Evolutionary conservation across 1,140 invertebrate species (phyloP), one percentile per base, ranked within the genome.

Genomic region (Dreissena rostriformis): DNA sequence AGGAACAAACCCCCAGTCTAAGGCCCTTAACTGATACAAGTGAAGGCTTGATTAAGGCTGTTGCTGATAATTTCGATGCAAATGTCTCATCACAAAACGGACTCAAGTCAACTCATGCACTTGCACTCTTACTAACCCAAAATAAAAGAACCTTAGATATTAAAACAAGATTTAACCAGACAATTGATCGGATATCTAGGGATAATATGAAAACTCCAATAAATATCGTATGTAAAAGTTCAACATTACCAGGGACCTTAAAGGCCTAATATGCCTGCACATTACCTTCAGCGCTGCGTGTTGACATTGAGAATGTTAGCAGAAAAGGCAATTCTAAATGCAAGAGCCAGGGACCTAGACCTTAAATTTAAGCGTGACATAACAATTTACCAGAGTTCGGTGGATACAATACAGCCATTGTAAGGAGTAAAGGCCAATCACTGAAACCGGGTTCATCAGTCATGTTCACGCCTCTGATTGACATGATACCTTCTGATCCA

Each of bases 1-100:
- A 63, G 28, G 12, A 6, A 17, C 15, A 12, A 63, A 24, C 49
- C 49, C 15, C 17, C 68, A 75, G 70, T 2, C 68, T 77, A 61
- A 39, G 39, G 8, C 39, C 39, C 39, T 5, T 39, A 39, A 15
- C 51, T 53, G 24, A 65, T 63, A 19, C 72, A 15, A 57, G 29
- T 22, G 39, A 10, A 52, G 52, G 79, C 51, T 70, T 86, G 10
- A 65, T 86, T 11, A 80, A 86, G 61, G 71, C 73, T 51, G 52
- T 86, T 6, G 74, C 57, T 52, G 84, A 87, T 57, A 87, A 87
- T 57, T 87, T 87, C 77, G 86, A 87, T 83, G 73, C 86, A 26
- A 51, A 86, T 55, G 85, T 87, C 52, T 86, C 84, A 39, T 87
- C 78, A 0, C 84, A 73, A 66, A 87, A 86, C 74, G 86, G 86